Evolutionary conservation across 2,113 vertebrate genomes (phyloP).

Genomic region (Siniperca knerii): DNA sequence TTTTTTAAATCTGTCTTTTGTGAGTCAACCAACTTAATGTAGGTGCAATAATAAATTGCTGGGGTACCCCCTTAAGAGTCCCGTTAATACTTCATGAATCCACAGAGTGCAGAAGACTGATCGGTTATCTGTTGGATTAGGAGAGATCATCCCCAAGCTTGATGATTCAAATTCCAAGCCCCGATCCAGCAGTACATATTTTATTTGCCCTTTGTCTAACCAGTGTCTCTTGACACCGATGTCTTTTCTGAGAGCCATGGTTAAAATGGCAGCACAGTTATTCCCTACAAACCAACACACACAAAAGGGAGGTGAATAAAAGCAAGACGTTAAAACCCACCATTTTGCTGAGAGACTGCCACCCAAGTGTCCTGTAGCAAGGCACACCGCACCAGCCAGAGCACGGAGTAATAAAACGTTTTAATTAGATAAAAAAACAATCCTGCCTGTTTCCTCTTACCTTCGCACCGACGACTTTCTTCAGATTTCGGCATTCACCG

Average conservation of each 20-base stretch:
- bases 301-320: not conserved
- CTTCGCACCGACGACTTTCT: constrained; percentile 93
- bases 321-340: not conserved
- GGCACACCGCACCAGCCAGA: not conserved
- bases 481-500: constrained; percentile 90
- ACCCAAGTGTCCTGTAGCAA: not conserved
- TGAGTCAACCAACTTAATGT: not conserved
- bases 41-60: not conserved
- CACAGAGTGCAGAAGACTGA: not conserved
- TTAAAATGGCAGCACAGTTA: not conserved
- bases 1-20: not conserved
- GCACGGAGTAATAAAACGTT: accelerated
- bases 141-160: not conserved
- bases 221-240: not conserved
- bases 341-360: not conserved
- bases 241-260: not conserved
- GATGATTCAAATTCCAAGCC: not conserved
- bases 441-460: constrained; percentile 81
- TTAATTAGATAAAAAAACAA: not conserved
- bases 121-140: not conserved
- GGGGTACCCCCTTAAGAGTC: not conserved
- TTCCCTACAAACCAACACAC: not conserved
- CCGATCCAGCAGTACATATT: not conserved
- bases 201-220: not conserved
- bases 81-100: not conserved